phyloP scores from a whole-genome alignment of 2,888 invertebrate species.

The Microdon myrmicae region DNA sequence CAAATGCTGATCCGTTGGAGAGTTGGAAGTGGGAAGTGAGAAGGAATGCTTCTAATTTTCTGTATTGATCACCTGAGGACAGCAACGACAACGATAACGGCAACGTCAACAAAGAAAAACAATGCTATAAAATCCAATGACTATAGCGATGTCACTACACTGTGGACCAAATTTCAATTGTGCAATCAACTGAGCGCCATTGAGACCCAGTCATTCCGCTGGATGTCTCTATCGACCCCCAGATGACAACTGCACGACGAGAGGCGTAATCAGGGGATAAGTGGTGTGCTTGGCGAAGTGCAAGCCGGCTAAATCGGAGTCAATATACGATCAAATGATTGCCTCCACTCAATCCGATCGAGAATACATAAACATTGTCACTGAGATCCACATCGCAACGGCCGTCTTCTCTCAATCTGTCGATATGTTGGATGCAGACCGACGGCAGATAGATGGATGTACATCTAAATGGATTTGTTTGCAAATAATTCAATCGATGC shows the following conservation, averaged over 20 bases:
- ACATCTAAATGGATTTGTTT: constrained; percentile 33
- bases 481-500: constrained; percentile 28
- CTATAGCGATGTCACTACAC: constrained; percentile 41
- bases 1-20: too few relatives aligned
- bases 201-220: constrained; percentile 25
- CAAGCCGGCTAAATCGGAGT: constrained; percentile 19
- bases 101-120: constrained; percentile 41
- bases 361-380: constrained; percentile 43
- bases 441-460: constrained; percentile 14
- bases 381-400: constrained; percentile 16
- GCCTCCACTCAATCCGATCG: constrained; percentile 46
- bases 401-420: constrained; percentile 32
- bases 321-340: constrained; percentile 46
- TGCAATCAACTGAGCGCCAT: constrained; percentile 23
- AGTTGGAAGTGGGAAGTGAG: too few relatives aligned
- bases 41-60: constrained; percentile 37
- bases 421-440: constrained; percentile 12
- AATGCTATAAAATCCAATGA: constrained; percentile 46
- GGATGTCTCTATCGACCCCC: constrained; percentile 49
- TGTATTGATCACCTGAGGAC: constrained; percentile 42
- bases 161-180: constrained; percentile 45
- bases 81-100: too few relatives aligned
- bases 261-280: constrained; percentile 3
- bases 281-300: constrained; percentile 17
- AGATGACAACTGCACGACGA: constrained; percentile 9